Conservation (phyloP, 23 tunicate genomes). For the Aplidium turbinatum region DNA sequence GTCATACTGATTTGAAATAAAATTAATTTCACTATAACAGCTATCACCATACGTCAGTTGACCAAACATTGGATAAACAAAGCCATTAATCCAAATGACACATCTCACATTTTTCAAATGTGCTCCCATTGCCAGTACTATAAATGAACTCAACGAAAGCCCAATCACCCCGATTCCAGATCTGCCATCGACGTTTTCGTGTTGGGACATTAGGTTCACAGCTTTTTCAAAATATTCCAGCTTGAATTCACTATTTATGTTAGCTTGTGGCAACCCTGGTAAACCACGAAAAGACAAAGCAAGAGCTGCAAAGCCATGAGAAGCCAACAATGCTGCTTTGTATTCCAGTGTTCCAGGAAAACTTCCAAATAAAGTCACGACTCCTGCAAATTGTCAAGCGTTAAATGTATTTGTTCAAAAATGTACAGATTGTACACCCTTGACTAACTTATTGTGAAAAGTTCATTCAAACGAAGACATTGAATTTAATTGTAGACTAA, state of each 20-base stretch:
- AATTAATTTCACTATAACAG: too few species aligned
- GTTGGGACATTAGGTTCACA: not conserved
- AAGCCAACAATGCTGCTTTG: slow-evolving; percentile 50
- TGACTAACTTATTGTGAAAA: too few species aligned
- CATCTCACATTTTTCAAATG: not conserved
- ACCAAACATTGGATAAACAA: slow-evolving; percentile 1
- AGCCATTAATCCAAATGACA: slow-evolving; percentile 25
- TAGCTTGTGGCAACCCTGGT: slow-evolving; percentile 23
- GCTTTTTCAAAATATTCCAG: slow-evolving; percentile 73
- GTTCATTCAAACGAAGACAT: too few species aligned
- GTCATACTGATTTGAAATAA: too few species aligned
- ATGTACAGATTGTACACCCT: too few species aligned
- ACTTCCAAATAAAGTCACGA: slow-evolving; percentile 54
- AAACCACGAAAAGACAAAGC: slow-evolving; percentile 41
- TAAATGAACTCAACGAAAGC: slow-evolving; percentile 29
- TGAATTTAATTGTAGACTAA: too few species aligned
- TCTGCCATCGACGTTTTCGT: slow-evolving; percentile 12
- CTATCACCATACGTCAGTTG: not conserved
- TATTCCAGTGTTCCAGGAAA: slow-evolving; percentile 51
- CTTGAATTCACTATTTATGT: not conserved
- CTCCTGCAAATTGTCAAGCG: slow-evolving; percentile 44
- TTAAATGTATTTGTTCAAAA: too few species aligned
- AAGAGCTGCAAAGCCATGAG: slow-evolving; percentile 67
- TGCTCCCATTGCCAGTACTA: slow-evolving; percentile 37
- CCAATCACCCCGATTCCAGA: slow-evolving; percentile 42